Conservation (phyloP, 23 tunicate species). For the Ascidia mentula region DNA sequence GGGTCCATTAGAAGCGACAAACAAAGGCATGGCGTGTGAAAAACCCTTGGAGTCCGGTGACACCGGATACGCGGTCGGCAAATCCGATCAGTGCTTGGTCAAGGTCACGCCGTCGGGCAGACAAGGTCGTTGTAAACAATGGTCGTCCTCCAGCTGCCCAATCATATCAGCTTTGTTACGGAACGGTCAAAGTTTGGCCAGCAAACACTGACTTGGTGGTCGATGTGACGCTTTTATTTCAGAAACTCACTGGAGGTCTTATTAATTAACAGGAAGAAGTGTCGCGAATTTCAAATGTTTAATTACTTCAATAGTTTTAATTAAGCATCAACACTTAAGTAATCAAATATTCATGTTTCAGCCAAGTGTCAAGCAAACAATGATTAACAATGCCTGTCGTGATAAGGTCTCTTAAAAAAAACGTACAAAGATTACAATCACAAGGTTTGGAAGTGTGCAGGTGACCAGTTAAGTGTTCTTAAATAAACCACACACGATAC, state of each 20-base stretch:
- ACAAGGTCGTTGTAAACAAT: conserved; percentile 5
- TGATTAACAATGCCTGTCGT: no score
- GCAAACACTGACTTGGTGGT: neutral
- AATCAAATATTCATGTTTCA: no score
- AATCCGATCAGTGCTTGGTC: neutral
- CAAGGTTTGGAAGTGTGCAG: no score
- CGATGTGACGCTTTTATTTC: neutral
- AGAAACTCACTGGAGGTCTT: neutral
- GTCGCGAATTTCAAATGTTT: no score
- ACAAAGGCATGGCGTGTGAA: neutral
- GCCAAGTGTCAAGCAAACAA: no score
- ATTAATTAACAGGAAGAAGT: no score
- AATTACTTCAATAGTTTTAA: no score
- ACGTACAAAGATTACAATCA: no score
- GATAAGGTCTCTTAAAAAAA: no score
- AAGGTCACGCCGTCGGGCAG: neutral
- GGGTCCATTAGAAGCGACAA: neutral
- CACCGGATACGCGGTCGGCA: neutral
- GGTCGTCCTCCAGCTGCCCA: conserved; percentile 1
- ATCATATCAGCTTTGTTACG: conserved; percentile 3
- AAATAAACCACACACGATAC: no score
- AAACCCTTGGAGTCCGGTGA: neutral
- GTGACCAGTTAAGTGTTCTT: no score
- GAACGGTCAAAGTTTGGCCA: neutral
- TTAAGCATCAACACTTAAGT: no score